Percentiles rank a stretch among this genome's conserved stretches.
Evolutionary conservation across 2,888 invertebrate species (phyloP).

Genomic region (Phasia obesa): DNA sequence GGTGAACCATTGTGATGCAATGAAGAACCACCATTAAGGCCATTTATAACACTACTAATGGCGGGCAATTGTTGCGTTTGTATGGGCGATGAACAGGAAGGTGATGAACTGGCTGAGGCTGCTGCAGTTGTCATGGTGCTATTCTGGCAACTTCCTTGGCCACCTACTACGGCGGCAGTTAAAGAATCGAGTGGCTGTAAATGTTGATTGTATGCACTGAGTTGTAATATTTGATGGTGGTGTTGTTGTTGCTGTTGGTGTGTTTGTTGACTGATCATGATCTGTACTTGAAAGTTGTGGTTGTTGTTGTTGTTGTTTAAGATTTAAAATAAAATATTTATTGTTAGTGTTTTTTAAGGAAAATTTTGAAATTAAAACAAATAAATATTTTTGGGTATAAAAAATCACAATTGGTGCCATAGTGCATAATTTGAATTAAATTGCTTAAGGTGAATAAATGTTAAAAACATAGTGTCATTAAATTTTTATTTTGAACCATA

Average conservation of each 20-base stretch:
- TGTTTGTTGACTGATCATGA: conserved; percentile 78
- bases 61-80: conserved; percentile 74
- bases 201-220: conserved; percentile 68
- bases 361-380: background rate
- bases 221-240: conserved; percentile 75
- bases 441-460: background rate
- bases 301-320: conserved; percentile 31
- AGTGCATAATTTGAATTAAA: conserved; percentile 24
- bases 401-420: conserved; percentile 26
- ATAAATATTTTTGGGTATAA: background rate
- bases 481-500: too few relatives aligned
- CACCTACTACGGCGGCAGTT: background rate
- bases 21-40: conserved; percentile 47
- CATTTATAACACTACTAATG: conserved; percentile 70
- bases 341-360: conserved; percentile 47
- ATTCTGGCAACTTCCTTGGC: conserved; percentile 76
- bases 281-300: conserved; percentile 74
- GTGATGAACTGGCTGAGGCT: conserved; percentile 76
- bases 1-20: conserved; percentile 58
- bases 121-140: conserved; percentile 76
- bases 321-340: conserved; percentile 51
- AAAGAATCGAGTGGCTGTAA: conserved; percentile 58
- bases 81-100: conserved; percentile 78
- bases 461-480: too few relatives aligned
- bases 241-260: conserved; percentile 73